Base-by-base conservation (phyloP, 2,888 invertebrate species). In the Plebejus melissa region DNA sequence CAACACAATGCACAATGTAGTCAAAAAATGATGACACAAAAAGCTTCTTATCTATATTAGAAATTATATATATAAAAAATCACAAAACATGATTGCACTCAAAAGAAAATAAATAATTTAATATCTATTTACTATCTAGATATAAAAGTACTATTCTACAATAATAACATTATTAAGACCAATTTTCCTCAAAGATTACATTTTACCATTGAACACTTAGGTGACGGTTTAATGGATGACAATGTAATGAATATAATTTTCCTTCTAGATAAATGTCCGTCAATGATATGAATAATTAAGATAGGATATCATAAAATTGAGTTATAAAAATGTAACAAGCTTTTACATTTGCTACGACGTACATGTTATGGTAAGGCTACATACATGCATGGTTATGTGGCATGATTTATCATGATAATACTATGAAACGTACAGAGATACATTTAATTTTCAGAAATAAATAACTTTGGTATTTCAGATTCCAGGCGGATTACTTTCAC, bases 401-500 rank as follows among this genome's bases (percentile, higher is more conserved):
- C 80, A 78, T 79, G 80, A 74, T 80, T 78, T 75, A 77, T 77
- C 76, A 79, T 77, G 78, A 74, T 80, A 81, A 82, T 76, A 78
- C 76, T 77, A 75, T 58, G 32, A 32, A 75, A 60, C 60, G 9
- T 69, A 75, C 3, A 60, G 58, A 70, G 74, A 36, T 28, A 72
- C 13, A 74, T 74, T 87, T 84, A 90, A 82, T 85, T 83, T 80
- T 91, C 90, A 58, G 89, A 83, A 78, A 89, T 94, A 89, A 96
- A 96, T 79, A 96, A 88, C 83, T 96, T 96, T 77, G 96, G 96
- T 83, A 96, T 87, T 86, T 97, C 96, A 13, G 96, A 95, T 87
- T 97, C 96, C 75, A 97, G 88, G 74, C 96, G 94, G 80, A 96
- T 94, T 46, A 96, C 94, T 82, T 95, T 94, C 60, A 96, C 95